These are phyloP conservation scores for Acanthosepion pharaonis DNA, from an alignment of 2,888 invertebrate genomes.

Conservation along the genomic window DNA sequence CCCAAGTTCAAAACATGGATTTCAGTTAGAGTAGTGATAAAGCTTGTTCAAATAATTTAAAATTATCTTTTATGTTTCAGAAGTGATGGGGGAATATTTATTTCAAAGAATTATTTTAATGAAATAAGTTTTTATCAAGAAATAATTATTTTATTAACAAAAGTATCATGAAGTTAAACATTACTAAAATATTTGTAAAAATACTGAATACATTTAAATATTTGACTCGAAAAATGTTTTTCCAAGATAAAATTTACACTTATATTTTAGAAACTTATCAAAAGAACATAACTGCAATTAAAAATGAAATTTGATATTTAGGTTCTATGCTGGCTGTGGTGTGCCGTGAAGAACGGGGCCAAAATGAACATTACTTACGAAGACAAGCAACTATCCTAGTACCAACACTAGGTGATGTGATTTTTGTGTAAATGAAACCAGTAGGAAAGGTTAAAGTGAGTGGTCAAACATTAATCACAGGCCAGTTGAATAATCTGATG, in stretches of 20 bases:
- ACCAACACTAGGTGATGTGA: conserved; percentile 41
- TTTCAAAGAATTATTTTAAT: no score
- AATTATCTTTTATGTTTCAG: background rate
- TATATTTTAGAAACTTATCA: no score
- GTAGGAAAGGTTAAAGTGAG: conserved; percentile 37
- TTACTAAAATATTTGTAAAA: no score
- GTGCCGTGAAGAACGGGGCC: conserved; percentile 42
- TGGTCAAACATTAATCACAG: conserved; percentile 8
- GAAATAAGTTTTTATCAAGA: no score
- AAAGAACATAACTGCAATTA: background rate
- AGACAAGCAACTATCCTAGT: conserved; percentile 45
- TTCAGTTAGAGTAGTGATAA: background rate
- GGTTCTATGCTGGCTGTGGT: conserved; percentile 45
- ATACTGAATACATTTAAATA: no score
- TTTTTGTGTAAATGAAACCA: conserved; percentile 45
- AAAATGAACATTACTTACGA: conserved; percentile 45
- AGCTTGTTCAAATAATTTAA: background rate
- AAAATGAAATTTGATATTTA: background rate
- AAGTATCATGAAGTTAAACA: no score
- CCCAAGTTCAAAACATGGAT: background rate
- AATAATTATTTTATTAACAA: no score
- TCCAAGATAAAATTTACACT: no score
- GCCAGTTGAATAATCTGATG: conserved; percentile 44
- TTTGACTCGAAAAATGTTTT: no score
- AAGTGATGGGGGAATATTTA: no score